These are phyloP conservation scores for Sesamia inferens DNA, from an alignment of 2,888 invertebrate species.

Conservation along the genomic window DNA sequence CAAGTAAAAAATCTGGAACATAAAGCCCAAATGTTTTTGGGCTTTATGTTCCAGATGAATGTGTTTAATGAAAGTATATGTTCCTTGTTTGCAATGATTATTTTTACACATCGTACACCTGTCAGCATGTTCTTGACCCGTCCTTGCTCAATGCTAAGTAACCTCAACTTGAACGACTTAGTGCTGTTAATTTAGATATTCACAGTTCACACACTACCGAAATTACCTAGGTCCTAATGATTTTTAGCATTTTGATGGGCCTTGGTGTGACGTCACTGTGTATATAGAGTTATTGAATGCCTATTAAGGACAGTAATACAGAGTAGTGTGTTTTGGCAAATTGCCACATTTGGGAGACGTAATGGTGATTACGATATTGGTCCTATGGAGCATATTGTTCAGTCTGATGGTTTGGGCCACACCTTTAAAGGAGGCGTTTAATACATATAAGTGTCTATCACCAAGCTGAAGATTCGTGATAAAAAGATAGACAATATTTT, in stretches of 20 bases:
- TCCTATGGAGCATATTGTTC: too few species aligned
- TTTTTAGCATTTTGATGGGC: conserved; percentile 16
- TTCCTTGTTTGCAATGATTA: conserved; percentile 2
- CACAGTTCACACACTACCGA: conserved; percentile 16
- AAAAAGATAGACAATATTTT: too few species aligned
- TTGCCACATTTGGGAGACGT: not conserved
- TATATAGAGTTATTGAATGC: conserved; percentile 1
- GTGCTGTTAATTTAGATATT: conserved; percentile 25
- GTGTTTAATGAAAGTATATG: too few species aligned
- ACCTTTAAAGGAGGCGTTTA: too few species aligned
- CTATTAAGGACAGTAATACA: not conserved
- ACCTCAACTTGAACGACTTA: conserved; percentile 47
- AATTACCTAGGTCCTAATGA: conserved; percentile 18
- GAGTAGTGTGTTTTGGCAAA: not conserved
- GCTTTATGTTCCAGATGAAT: too few species aligned
- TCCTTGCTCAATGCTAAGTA: conserved; percentile 56
- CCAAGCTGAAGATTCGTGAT: too few species aligned
- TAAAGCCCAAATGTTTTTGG: not conserved
- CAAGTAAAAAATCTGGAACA: not conserved
- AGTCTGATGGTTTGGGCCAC: too few species aligned
- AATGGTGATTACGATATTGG: too few species aligned
- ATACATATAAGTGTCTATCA: too few species aligned
- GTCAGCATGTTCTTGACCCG: conserved; percentile 36
- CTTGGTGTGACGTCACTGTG: conserved; percentile 23
- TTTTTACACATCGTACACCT: not conserved